Conservation (phyloP, 2,888 invertebrate species). For the Pardosa pseudoannulata region DNA sequence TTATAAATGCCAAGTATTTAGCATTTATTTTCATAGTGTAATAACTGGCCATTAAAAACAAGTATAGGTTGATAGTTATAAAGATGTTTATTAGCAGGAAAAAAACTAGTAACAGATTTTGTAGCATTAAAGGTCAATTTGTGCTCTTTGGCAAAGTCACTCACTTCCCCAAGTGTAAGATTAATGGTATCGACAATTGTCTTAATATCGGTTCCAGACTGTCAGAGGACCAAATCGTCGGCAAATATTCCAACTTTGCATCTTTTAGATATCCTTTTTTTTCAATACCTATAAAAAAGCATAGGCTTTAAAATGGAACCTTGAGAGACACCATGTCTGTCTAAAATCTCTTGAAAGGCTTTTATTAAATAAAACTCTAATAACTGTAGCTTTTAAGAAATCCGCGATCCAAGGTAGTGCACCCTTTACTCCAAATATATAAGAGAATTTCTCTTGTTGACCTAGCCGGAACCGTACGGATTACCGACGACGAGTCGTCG, state of each 20-base stretch:
- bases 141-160: no score
- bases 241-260: no score
- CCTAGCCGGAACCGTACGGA: no score
- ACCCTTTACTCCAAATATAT: no score
- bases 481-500: no score
- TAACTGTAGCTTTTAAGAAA: no score
- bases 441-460: no score
- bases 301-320: neutral
- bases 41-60: neutral
- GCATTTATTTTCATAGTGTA: neutral
- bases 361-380: neutral
- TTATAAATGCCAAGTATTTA: no score
- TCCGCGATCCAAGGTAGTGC: no score
- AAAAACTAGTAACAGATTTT: no score
- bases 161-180: neutral
- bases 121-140: no score
- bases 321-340: neutral
- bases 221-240: constrained; percentile 2
- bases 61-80: no score
- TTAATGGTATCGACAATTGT: neutral
- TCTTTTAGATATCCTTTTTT: constrained; percentile 17
- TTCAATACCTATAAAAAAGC: neutral
- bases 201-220: neutral
- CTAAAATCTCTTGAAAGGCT: neutral
- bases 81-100: neutral